Evolutionary conservation across 2,113 vertebrate genomes (phyloP), one percentile per base, ranked within the genome.

Genomic region (Pygoscelis antarcticus): DNA sequence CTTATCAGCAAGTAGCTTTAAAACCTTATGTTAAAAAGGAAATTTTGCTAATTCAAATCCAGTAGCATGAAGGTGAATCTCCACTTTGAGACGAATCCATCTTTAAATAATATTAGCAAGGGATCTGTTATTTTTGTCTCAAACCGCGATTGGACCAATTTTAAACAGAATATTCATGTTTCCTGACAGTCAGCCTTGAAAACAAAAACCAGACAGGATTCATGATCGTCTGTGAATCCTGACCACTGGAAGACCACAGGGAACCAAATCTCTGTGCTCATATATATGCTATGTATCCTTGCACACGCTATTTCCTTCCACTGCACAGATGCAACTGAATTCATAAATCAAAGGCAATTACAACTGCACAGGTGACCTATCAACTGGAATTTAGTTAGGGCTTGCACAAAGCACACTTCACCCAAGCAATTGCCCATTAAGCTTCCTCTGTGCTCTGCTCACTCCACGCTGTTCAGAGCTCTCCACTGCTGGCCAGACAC

Each of bases 251-350:
- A 23, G 40, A 38, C 19, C 46, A 38, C 19, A 65, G 36, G n/a
- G 26, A 72, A 36, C 9, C 19, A 52, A 32, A 26, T 6, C 38
- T 17, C 57, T 15, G 0, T 2, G 9, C 40, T 61, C 16, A 11
- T 6, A 16, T 0, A n/a, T 4, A n/a, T 1, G 2, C 16, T n/a
- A 9, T 2, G 1, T 16, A 11, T 8, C 62, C 72, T 13, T 18
- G 17, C 47, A 16, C 0, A 12, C 2, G 16, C 32, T 10, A 1
- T 7, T 19, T 34, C 61, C 61, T 79, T 58, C 47, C 34, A 10
- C 12, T 34, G 80, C 75, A 23, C 30, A 34, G 51, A 68, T 6
- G 11, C 5, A 49, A 47, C 30, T 17, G 21, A 77, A 64, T 10
- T 40, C 32, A 7, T 9, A 14, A 44, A 57, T 11, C 17, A 2